These are phyloP conservation scores for Cynaeus angustus DNA, from an alignment of 2,888 invertebrate species.

Conservation along the genomic window DNA sequence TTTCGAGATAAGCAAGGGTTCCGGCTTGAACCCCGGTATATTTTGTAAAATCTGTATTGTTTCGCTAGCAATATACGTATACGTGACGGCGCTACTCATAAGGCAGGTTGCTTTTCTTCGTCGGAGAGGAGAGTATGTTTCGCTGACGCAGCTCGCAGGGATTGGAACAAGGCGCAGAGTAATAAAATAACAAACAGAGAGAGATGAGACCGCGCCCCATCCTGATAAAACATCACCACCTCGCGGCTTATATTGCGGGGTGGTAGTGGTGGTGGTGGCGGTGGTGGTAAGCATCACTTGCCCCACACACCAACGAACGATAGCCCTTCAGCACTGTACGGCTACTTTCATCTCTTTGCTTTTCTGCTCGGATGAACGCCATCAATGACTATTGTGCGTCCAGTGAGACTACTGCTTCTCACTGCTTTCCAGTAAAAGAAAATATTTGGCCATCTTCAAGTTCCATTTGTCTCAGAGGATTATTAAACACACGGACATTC, in stretches of 20 bases:
- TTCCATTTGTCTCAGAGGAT: constrained; percentile 54
- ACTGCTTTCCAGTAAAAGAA: constrained; percentile 46
- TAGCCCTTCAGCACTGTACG: constrained; percentile 45
- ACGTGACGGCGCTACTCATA: constrained; percentile 59
- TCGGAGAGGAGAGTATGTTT: constrained; percentile 52
- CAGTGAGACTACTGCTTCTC: constrained; percentile 46
- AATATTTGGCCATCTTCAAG: constrained; percentile 53
- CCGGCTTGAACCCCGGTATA: too few species aligned
- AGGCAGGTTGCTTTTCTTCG: constrained; percentile 53
- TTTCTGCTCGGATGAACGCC: constrained; percentile 58
- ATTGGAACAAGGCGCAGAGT: constrained; percentile 64
- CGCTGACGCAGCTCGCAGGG: constrained; percentile 62
- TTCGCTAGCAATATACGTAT: constrained; percentile 52
- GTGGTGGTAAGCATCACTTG: constrained; percentile 32
- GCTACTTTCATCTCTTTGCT: constrained; percentile 59
- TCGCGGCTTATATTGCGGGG: constrained; percentile 54
- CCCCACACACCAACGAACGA: constrained; percentile 37
- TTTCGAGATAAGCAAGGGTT: too few species aligned
- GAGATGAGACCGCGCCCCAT: constrained; percentile 65
- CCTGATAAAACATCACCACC: constrained; percentile 60
- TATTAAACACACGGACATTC: constrained; percentile 48
- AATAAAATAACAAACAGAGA: constrained; percentile 67
- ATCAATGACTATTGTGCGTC: constrained; percentile 57
- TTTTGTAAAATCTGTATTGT: constrained; percentile 39
- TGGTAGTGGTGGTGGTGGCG: constrained; percentile 38